Percentiles rank a stretch among this genome's conserved stretches.
Evolutionary conservation across 92 coral and sea anemone genomes (phyloP).

Genomic region (Pocillopora meandrina): DNA sequence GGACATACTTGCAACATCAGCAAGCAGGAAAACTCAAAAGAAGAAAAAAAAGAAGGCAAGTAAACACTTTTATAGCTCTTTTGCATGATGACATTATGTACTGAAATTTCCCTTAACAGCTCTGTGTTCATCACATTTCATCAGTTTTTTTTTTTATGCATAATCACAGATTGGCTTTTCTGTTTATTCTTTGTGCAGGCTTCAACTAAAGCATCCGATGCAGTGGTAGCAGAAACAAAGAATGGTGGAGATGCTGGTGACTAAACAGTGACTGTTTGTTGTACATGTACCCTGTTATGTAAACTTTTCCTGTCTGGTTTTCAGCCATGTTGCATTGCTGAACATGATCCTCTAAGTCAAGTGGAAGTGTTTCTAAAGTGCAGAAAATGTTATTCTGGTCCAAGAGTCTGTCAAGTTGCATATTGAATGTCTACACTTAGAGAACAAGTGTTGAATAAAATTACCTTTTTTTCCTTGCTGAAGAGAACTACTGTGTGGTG

Average conservation of each 20-base stretch:
- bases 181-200: slow-evolving; percentile 2
- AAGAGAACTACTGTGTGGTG: neutral
- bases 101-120: too few species aligned
- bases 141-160: too few species aligned
- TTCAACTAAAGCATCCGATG: slow-evolving; percentile 26
- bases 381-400: slow-evolving; percentile 1
- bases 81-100: neutral
- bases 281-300: neutral
- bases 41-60: slow-evolving; percentile 95
- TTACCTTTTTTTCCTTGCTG: neutral
- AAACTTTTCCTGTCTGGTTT: neutral
- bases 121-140: too few species aligned
- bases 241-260: neutral
- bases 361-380: neutral
- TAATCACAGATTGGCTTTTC: neutral
- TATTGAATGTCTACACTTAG: neutral
- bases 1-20: slow-evolving; percentile 89
- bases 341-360: slow-evolving; percentile 3
- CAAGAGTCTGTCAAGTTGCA: neutral
- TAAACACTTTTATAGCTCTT: neutral
- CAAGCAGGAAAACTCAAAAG: slow-evolving; percentile 89
- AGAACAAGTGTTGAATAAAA: slow-evolving; percentile 17
- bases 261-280: neutral
- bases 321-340: neutral
- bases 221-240: slow-evolving; percentile 25